Percentiles rank a stretch among this genome's conserved stretches.
These are phyloP conservation scores for Cephalopterus ornatus DNA, from an alignment of 2,113 vertebrate species.

Conservation along the genomic window DNA sequence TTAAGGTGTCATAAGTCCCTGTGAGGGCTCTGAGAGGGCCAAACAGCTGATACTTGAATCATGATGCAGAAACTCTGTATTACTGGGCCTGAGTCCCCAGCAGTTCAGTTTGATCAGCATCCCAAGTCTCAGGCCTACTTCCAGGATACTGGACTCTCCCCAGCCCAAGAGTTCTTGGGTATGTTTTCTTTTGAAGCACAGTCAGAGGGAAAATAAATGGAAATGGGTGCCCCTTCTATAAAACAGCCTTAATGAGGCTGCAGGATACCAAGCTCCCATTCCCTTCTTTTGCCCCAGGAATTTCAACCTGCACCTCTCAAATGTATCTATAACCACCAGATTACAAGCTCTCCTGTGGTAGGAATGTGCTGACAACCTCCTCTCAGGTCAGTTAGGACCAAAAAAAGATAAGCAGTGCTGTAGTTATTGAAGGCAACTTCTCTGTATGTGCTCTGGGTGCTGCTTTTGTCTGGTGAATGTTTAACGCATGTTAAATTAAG, in stretches of 20 bases:
- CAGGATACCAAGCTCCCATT: not conserved
- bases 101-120: not conserved
- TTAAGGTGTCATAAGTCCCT: not conserved
- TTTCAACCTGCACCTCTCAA: not conserved
- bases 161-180: not conserved
- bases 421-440: not conserved
- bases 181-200: not conserved
- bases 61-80: not conserved
- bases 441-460: not conserved
- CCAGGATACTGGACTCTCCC: not conserved
- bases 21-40: not conserved
- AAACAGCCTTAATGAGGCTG: not conserved
- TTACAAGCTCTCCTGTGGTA: not conserved
- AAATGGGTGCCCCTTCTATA: not conserved
- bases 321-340: not conserved
- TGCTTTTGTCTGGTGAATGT: not conserved
- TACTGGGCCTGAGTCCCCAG: not conserved
- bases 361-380: not conserved
- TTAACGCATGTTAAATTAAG: not conserved
- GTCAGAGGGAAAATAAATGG: not conserved
- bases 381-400: not conserved
- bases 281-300: not conserved
- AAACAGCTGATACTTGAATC: not conserved
- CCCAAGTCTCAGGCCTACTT: not conserved
- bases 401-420: not conserved